phyloP scores from a whole-genome alignment of 2,888 invertebrate genomes.

The Caenorhabditis virilis region DNA sequence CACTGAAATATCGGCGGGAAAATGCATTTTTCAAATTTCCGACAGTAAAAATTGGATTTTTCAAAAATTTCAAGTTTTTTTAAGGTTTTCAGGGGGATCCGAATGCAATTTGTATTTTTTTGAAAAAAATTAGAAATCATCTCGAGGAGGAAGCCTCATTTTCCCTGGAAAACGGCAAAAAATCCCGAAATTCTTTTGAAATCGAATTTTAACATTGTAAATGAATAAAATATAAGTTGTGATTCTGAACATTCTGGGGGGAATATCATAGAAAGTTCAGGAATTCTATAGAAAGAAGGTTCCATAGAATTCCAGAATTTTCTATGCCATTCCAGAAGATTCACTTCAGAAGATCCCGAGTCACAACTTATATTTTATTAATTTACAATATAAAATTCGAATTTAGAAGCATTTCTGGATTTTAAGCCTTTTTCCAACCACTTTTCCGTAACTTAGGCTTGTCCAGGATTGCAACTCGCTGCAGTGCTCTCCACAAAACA shows the following conservation, averaged over 20 bases:
- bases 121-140: no score
- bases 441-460: neutral
- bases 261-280: neutral
- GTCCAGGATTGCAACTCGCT: neutral
- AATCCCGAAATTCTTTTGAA: no score
- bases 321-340: neutral
- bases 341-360: neutral
- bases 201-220: no score
- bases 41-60: no score
- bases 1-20: no score
- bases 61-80: no score
- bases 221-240: neutral
- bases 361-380: neutral
- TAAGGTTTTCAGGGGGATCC: no score
- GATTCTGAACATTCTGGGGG: constrained; percentile 1
- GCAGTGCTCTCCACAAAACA: neutral
- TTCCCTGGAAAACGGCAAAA: no score
- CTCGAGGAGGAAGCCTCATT: no score
- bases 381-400: no score
- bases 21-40: no score
- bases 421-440: neutral
- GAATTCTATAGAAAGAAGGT: neutral
- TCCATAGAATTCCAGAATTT: constrained; percentile 1
- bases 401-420: neutral
- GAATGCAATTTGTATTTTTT: no score